These are phyloP conservation scores for Ceratothoa steindachneri DNA, from an alignment of 2,888 invertebrate species.

Conservation along the genomic window DNA sequence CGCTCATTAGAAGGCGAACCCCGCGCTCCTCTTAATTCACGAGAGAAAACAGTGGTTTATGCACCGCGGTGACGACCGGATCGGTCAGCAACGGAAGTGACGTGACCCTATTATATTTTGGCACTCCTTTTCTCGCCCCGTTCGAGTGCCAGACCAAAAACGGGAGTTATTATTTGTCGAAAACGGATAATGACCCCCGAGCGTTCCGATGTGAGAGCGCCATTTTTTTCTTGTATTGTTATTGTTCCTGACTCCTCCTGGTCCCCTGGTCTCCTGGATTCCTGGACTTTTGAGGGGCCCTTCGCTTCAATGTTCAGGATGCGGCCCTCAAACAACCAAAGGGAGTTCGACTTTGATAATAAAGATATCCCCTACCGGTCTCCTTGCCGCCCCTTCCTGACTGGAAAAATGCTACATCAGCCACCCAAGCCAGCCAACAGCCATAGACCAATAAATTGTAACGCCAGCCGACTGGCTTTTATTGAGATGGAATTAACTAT, in stretches of 20 bases:
- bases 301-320: too few species aligned
- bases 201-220: too few species aligned
- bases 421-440: background rate
- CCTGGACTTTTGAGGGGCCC: background rate
- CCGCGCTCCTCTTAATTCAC: slow-evolving; percentile 9
- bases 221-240: too few species aligned
- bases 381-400: background rate
- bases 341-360: too few species aligned
- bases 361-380: too few species aligned
- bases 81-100: slow-evolving; percentile 2
- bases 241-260: background rate
- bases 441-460: background rate
- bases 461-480: slow-evolving; percentile 9
- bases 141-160: too few species aligned
- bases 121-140: too few species aligned
- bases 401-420: background rate
- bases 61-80: slow-evolving; percentile 1
- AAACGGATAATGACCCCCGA: too few species aligned
- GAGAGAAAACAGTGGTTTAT: slow-evolving; percentile 6
- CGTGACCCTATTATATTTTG: too few species aligned
- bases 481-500: background rate
- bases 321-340: too few species aligned
- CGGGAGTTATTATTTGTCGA: background rate
- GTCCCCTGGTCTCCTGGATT: background rate
- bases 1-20: slow-evolving; percentile 7